Evolutionary conservation across 2,888 invertebrate species (phyloP), one percentile per base, ranked within the genome.

Genomic region (Myathropa florea): DNA sequence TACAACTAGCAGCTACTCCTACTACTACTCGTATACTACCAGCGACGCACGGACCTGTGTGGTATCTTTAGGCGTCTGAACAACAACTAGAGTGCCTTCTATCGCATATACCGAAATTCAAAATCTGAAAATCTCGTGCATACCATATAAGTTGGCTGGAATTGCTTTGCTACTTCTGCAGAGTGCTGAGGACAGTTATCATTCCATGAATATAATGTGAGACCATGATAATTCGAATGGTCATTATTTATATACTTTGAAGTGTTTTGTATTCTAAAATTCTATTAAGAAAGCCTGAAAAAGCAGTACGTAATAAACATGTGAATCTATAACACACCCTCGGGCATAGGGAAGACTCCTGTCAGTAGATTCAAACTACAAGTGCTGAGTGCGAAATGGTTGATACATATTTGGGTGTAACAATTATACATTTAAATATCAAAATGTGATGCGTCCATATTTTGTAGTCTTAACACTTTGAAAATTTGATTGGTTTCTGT

Each of bases 181-280:
- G 86, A 86, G 75, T 86, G 83, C 78, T 83, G 78, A 75, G 86
- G 86, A 86, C 86, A 86, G 86, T 83, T 86, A 86, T 86, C 86
- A 86, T 86, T 86, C 86, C 71, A 79, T 88, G 88, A 89, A 88
- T 89, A 84, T 88, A 89, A 89, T 89, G 88, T 88, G 82, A 86
- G 88, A 83, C 83, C 88, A 89, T 91, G 91, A 91, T 91, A 91
- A 92, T 91, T 91, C 91, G 89, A 91, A 90, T 91, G 89, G 91
- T 90, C 91, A 92, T 91, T 91, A 92, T 92, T 91, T 91, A 91
- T 92, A 91, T 91, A 91, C 91, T 91, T 90, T 89, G 89, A 90
- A 91, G 91, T 91, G 91, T 90, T 91, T 90, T 90, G 91, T 91
- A 91, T 91, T 92, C 91, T 91, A 91, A 91, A 91, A 92, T 91